Conservation (phyloP, 2,797 vertebrate genomes). For the Rhodeus uyekii region DNA sequence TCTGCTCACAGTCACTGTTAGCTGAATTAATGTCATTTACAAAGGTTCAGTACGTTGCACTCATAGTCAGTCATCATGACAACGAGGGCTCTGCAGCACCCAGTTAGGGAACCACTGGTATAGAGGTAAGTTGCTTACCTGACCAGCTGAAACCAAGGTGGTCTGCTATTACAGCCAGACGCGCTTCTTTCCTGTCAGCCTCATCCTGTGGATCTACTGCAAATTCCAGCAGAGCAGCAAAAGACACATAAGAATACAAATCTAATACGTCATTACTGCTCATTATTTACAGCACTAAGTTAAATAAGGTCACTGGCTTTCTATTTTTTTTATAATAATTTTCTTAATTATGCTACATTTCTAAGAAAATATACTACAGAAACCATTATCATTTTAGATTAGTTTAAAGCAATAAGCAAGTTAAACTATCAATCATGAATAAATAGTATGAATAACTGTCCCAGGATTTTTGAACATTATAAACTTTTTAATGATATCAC, state of each 20-base stretch:
- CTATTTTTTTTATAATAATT: conserved; percentile 33
- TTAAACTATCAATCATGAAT: background rate
- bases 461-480: background rate
- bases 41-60: background rate
- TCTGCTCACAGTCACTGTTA: background rate
- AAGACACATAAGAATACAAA: conserved; percentile 63
- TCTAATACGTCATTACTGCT: background rate
- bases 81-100: background rate
- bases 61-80: background rate
- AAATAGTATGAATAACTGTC: background rate
- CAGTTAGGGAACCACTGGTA: background rate
- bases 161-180: conserved; percentile 91
- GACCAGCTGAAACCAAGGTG: conserved; percentile 99
- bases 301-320: conserved; percentile 71
- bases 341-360: background rate
- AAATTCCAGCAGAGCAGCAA: conserved; percentile 80
- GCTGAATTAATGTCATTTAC: background rate
- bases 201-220: conserved; percentile 90
- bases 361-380: background rate
- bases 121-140: conserved; percentile 72
- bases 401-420: background rate
- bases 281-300: conserved; percentile 8
- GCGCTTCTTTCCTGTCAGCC: conserved; percentile 87
- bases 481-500: background rate
- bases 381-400: background rate